These are phyloP conservation scores for Martes martes DNA, from an alignment of 2,113 vertebrate genomes.

Conservation along the genomic window DNA sequence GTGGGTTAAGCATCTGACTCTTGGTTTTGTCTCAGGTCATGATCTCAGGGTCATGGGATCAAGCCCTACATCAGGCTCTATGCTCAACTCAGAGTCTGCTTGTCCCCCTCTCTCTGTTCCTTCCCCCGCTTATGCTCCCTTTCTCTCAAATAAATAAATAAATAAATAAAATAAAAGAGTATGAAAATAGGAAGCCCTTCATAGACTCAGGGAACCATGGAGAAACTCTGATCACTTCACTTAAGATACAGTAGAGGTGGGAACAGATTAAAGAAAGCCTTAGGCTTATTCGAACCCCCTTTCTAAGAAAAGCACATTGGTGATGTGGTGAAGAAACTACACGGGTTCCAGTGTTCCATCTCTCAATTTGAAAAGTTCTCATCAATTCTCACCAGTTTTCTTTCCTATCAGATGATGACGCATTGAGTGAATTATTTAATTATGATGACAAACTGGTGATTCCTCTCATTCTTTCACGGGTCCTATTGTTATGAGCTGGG, in stretches of 20 bases:
- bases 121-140: background rate
- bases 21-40: background rate
- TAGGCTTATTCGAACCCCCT: background rate
- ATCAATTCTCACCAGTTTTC: background rate
- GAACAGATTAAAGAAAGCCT: background rate
- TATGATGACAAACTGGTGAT: background rate
- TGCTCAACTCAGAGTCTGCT: background rate
- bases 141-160: background rate
- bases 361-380: background rate
- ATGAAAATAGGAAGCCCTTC: background rate
- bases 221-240: background rate
- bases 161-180: background rate
- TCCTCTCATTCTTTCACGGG: background rate
- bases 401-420: background rate
- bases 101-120: background rate
- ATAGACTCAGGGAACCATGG: background rate
- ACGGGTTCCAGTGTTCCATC: background rate
- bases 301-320: background rate
- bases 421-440: no score
- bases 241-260: background rate
- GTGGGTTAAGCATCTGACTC: background rate
- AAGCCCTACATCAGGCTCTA: background rate
- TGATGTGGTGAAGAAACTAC: background rate
- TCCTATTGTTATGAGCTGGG: background rate
- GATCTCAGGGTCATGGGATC: background rate